Base-by-base conservation (phyloP, 2,113 vertebrate genomes). In the Clarias magur region DNA sequence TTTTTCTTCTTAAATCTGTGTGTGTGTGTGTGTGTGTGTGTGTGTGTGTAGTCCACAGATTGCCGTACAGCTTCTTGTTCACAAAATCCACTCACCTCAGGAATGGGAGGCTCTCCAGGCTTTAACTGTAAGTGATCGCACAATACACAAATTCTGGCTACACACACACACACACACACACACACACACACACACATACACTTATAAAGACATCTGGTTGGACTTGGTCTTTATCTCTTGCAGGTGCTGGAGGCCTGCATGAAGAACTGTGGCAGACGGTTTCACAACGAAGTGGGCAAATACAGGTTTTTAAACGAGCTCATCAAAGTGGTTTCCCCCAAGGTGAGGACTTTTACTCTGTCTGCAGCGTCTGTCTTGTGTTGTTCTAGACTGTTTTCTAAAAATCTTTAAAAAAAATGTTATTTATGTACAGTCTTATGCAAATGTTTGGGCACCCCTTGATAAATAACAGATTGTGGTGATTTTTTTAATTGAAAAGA, bases 21-120 rank as follows among this genome's bases (percentile, higher is more conserved):
- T 13, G 27, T 59, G 34, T 68, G 4, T 34, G 27, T 48, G 0
- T 65, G n/a, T 67, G 13, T 83, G 54, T 34, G 23, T 42, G 9
- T 84, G 81, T 85, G 23, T 91, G 90, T 91, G 56, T 86, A 99
- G 98, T 87, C 98, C 98, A 38, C 98, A 99, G 95, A 99, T 99
- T 38, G 97, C 98, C 0, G 97, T 99, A 80, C 95, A 96, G 34
- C 95, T 99, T 42, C 94, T 99, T 84, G 96, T 97, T 81, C 97
- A 98, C 91, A 99, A 99, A 95, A 97, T 99, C 94, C 96, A 99
- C 88, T 99, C 97, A 0, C 97, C 97, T 0, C 98, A 99, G 91
- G 98, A 99, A 96, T 99, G 98, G 98, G 98, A 99, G 87, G 97
- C 98, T 0, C 94, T 99, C 57, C 98, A 99, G 90, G 97, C 98